A percentile compares a stretch with the other conserved stretches of the same genome.
Evolutionary conservation across 1,140 invertebrate species (phyloP).

Genomic region (Chelonus insularis): DNA sequence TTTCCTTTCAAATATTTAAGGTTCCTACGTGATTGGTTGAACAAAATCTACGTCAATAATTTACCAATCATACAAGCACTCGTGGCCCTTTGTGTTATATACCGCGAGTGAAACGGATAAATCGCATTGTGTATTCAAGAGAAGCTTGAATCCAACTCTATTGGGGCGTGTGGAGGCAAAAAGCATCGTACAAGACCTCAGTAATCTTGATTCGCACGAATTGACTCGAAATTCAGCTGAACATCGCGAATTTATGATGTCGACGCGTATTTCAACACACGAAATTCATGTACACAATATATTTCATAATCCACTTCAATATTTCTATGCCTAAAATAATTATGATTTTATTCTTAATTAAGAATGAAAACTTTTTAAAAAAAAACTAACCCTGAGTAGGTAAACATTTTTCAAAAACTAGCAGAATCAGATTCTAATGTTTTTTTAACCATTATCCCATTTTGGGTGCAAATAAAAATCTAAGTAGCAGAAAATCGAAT

Average conservation of each 20-base stretch:
- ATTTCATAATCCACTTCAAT: too few relatives aligned
- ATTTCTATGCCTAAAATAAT: too few relatives aligned
- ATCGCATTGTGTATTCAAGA: constrained; percentile 61
- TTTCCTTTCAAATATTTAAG: constrained; percentile 56
- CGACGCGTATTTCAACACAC: constrained; percentile 6
- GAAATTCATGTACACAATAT: neutral
- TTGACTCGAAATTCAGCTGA: constrained; percentile 51
- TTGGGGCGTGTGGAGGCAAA: constrained; percentile 38
- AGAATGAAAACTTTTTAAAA: too few relatives aligned
- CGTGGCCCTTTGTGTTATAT: constrained; percentile 49
- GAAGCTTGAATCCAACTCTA: constrained; percentile 48
- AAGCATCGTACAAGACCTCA: constrained; percentile 23
- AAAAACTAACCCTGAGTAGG: too few relatives aligned
- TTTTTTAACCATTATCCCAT: too few relatives aligned
- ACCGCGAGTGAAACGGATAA: constrained; percentile 49
- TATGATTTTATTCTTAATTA: too few relatives aligned
- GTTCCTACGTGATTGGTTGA: constrained; percentile 57
- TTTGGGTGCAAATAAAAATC: too few relatives aligned
- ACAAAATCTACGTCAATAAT: constrained; percentile 59
- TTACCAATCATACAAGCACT: constrained; percentile 57
- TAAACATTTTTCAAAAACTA: too few relatives aligned
- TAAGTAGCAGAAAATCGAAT: too few relatives aligned
- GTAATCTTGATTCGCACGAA: constrained; percentile 49
- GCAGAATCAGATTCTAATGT: too few relatives aligned
- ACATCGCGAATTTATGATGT: constrained; percentile 51